phyloP scores from a whole-genome alignment of 2,888 invertebrate genomes.

The Drosophila testacea region DNA sequence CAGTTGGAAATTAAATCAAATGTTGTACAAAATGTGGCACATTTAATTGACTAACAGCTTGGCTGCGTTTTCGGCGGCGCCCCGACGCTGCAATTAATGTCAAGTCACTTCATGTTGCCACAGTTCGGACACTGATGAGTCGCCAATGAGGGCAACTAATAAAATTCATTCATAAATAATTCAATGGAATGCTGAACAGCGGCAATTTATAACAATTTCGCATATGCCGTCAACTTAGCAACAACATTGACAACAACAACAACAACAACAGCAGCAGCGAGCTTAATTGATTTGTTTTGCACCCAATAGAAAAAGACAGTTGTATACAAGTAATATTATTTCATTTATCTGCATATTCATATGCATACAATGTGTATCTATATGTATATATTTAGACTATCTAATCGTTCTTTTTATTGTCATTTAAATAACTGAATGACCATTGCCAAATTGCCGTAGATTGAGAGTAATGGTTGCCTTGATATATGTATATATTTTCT shows the following conservation, averaged over 20 bases:
- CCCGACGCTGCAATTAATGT: constrained; percentile 71
- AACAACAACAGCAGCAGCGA: not conserved
- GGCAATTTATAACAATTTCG: constrained; percentile 79
- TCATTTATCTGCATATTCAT: constrained; percentile 8
- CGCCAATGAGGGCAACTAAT: constrained; percentile 81
- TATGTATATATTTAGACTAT: constrained; percentile 13
- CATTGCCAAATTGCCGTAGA: constrained; percentile 70
- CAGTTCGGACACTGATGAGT: constrained; percentile 72
- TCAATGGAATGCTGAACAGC: constrained; percentile 64
- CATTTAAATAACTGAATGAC: constrained; percentile 58
- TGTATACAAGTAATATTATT: constrained; percentile 36
- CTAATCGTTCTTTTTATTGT: constrained; percentile 37
- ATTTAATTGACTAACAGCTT: constrained; percentile 73
- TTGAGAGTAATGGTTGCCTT: constrained; percentile 62
- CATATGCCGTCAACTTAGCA: constrained; percentile 63
- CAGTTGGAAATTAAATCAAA: constrained; percentile 69
- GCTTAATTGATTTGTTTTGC: constrained; percentile 79
- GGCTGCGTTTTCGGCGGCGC: constrained; percentile 35
- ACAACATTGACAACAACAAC: constrained; percentile 36
- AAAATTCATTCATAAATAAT: constrained; percentile 82
- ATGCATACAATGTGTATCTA: not conserved
- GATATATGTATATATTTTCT: not conserved
- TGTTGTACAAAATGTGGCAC: constrained; percentile 69
- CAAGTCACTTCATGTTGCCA: constrained; percentile 65
- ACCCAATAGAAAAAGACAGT: constrained; percentile 58